Evolutionary conservation across 2,888 invertebrate species (phyloP), one percentile per base, ranked within the genome.

Genomic region (Agrochola litura): DNA sequence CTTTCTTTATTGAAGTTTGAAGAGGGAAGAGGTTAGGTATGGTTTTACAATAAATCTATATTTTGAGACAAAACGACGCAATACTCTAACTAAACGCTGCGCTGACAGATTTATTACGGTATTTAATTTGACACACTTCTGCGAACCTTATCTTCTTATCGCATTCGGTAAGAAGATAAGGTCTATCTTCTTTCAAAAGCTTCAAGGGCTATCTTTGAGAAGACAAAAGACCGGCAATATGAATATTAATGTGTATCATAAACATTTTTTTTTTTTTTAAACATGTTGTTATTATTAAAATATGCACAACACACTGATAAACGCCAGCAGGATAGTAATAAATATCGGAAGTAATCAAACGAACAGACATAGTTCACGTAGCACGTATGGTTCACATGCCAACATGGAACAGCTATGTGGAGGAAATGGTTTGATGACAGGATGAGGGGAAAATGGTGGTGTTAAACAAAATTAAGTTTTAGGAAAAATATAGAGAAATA

Each of bases 11-110:
- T 49, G n/a, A 6, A 22, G 43, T 52, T 68, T 76, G 9, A 58
- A 80, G 6, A 73, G 14, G 25, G 49, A 70, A 19, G 54, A 30
- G 54, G 37, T 16, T 49, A 37, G 37, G 37, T 37, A 46, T 77
- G 30, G 25, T 49, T 63, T 41, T 63, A 63, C 41, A 30, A 66
- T 67, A 69, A 66, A 76, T 73, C n/a, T 46, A 54, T 63, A 54
- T 46, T 46, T 25, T 65, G 19, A 46, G 46, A 22, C n/a, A 16
- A 43, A 16, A 25, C 19, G 58, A 37, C 30, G 30, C n/a, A 54
- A 25, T 71, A 58, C 8, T 25, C 12, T 25, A 54, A 54, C 54
- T 22, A 43, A 9, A 22, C 30, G 2, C 30, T 30, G 2, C 22
- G 22, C 54, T 54, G 54, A 22, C 16, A 10, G 2, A 41, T 41